Conservation (phyloP, 2,113 vertebrate genomes). For the Syrrhaptes paradoxus region DNA sequence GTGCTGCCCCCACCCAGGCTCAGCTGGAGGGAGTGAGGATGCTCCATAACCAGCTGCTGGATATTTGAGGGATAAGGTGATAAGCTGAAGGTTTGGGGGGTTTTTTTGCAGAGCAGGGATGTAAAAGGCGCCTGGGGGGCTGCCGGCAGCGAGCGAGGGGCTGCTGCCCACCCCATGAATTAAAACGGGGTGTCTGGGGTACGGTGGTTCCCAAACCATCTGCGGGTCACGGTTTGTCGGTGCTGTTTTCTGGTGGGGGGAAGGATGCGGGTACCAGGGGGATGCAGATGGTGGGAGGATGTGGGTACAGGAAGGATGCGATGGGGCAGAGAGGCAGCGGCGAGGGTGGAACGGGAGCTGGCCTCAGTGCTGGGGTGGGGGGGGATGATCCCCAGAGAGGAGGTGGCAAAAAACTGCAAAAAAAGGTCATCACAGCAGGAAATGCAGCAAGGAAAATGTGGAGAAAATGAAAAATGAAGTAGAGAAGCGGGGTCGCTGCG, state of each 20-base stretch:
- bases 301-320: not conserved
- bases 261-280: not conserved
- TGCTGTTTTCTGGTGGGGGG: not conserved
- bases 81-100: not conserved
- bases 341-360: not conserved
- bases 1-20: not conserved
- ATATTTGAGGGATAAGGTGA: not conserved
- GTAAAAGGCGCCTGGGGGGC: not conserved
- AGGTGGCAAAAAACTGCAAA: not conserved
- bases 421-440: not conserved
- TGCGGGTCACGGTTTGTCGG: not conserved
- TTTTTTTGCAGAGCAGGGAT: not conserved
- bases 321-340: not conserved
- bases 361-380: not conserved
- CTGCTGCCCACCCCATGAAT: not conserved
- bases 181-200: fast-evolving
- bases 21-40: not conserved
- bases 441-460: not conserved
- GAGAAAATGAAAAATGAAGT: not conserved
- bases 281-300: not conserved
- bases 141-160: fast-evolving
- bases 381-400: not conserved
- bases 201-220: fast-evolving
- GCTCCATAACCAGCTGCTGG: not conserved
- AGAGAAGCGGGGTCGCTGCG: fast-evolving